Conservation (phyloP, 1,140 invertebrate species). For the Ylistrum balloti region DNA sequence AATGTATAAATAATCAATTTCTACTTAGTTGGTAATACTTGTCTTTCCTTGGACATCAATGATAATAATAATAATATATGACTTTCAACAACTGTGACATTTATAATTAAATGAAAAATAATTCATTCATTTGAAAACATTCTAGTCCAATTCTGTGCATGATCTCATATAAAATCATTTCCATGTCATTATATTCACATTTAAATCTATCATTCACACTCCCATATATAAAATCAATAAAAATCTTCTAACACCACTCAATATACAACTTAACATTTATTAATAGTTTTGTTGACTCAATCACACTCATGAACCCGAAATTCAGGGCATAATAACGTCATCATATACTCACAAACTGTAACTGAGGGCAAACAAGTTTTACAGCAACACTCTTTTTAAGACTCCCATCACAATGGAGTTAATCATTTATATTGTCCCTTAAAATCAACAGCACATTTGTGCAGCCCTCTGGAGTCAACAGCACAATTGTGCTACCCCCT, state of each 20-base stretch:
- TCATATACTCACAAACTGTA: constrained; percentile 14
- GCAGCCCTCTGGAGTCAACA: not conserved
- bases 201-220: constrained; percentile 23
- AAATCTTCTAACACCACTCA: constrained; percentile 19
- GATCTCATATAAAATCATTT: constrained; percentile 17
- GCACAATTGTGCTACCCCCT: too few species aligned
- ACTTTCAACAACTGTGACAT: constrained; percentile 39
- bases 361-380: not conserved
- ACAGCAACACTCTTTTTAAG: not conserved
- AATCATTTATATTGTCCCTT: not conserved
- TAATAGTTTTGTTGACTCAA: not conserved
- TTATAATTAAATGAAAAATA: constrained; percentile 37
- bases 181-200: not conserved
- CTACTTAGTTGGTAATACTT: constrained; percentile 33
- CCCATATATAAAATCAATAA: constrained; percentile 36
- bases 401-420: not conserved
- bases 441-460: not conserved
- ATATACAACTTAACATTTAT: constrained; percentile 21
- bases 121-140: constrained; percentile 28
- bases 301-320: not conserved
- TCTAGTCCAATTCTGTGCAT: not conserved
- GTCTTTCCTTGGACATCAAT: constrained; percentile 38
- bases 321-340: not conserved
- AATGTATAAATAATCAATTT: constrained; percentile 1
- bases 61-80: constrained; percentile 20